phyloP scores from a whole-genome alignment of 2,888 invertebrate genomes.

The Pachliopta kotzebuea region DNA sequence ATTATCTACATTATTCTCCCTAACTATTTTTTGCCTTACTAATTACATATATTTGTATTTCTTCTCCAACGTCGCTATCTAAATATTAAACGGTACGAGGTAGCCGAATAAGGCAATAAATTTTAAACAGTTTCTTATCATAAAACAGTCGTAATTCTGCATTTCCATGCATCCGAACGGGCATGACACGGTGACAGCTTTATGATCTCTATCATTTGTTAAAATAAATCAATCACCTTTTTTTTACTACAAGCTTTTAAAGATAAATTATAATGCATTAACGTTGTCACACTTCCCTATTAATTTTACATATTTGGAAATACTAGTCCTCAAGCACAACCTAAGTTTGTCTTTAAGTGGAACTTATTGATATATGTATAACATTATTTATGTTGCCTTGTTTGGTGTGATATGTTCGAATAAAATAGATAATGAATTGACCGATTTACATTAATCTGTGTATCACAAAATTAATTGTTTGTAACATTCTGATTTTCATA shows the following conservation, averaged over 20 bases:
- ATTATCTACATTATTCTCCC: no score
- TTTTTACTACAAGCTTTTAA: slow-evolving; percentile 14
- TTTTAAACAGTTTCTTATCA: slow-evolving; percentile 1
- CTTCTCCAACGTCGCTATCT: background rate
- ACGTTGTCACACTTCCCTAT: slow-evolving; percentile 4
- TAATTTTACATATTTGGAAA: background rate
- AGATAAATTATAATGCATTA: slow-evolving; percentile 10
- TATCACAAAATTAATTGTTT: no score
- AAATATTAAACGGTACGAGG: background rate
- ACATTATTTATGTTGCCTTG: background rate
- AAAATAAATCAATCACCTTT: slow-evolving; percentile 12
- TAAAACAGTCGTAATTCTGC: slow-evolving; percentile 10
- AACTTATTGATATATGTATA: slow-evolving; percentile 1
- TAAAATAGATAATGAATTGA: no score
- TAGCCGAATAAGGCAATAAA: slow-evolving; percentile 1
- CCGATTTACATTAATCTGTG: background rate
- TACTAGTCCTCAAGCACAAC: slow-evolving; percentile 1
- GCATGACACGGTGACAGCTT: slow-evolving; percentile 8
- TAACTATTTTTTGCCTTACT: no score
- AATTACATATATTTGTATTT: background rate
- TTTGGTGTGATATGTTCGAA: no score
- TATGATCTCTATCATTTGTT: slow-evolving; percentile 8
- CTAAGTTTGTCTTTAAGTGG: background rate
- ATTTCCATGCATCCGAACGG: slow-evolving; percentile 16
- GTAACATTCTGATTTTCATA: no score